phyloP scores from a whole-genome alignment of 2,888 invertebrate genomes.

The Emmelina monodactyla region DNA sequence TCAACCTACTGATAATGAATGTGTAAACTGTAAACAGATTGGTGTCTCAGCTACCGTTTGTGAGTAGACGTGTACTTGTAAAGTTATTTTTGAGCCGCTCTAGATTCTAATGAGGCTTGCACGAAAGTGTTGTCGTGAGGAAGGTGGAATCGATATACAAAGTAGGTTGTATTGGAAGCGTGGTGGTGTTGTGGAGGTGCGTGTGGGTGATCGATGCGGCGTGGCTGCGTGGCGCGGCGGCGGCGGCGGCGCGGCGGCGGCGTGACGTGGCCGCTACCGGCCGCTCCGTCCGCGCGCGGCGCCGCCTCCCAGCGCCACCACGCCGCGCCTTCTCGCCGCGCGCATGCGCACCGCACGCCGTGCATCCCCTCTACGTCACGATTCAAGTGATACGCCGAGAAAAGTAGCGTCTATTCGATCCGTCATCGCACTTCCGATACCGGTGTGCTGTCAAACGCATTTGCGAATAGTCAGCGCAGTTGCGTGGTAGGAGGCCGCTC shows the following conservation, averaged over 20 bases:
- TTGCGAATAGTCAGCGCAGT: neutral
- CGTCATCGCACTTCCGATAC: neutral
- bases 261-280: slow-evolving; percentile 23
- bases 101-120: neutral
- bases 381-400: slow-evolving; percentile 41
- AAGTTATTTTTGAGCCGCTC: neutral
- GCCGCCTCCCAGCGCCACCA: slow-evolving; percentile 34
- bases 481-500: too few relatives aligned
- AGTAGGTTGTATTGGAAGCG: slow-evolving; percentile 29
- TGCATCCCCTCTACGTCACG: slow-evolving; percentile 45
- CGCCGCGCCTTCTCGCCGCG: slow-evolving; percentile 48
- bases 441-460: neutral
- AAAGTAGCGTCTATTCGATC: slow-evolving; percentile 32
- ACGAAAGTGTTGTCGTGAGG: slow-evolving; percentile 13
- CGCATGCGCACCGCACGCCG: slow-evolving; percentile 48
- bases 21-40: too few relatives aligned
- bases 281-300: slow-evolving; percentile 40
- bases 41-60: too few relatives aligned
- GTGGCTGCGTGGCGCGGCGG: slow-evolving; percentile 29
- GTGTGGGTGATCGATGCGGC: slow-evolving; percentile 52
- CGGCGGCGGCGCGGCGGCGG: slow-evolving; percentile 23
- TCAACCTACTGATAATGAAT: too few relatives aligned
- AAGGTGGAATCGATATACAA: slow-evolving; percentile 36
- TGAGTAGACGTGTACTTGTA: too few relatives aligned
- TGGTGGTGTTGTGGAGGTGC: slow-evolving; percentile 33